Evolutionary conservation across 2,888 invertebrate genomes (phyloP).

Genomic region (Idaea biselata): DNA sequence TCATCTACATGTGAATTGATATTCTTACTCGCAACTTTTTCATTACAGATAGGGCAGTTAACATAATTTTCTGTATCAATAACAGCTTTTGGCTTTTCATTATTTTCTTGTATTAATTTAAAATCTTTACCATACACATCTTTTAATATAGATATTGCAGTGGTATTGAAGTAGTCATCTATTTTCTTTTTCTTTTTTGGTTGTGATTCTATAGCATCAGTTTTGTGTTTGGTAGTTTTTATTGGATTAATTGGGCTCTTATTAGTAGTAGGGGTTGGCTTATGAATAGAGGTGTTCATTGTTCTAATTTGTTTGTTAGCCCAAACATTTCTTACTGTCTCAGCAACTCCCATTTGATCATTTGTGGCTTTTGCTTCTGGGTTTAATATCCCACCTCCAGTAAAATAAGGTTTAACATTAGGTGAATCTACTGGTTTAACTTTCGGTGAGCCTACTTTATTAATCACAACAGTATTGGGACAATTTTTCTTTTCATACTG

Average conservation of each 20-base stretch:
- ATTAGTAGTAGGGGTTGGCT: slow-evolving; percentile 1
- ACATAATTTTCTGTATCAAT: slow-evolving; percentile 38
- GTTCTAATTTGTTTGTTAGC: slow-evolving; percentile 39
- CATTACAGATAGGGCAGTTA: slow-evolving; percentile 75
- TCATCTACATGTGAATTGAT: slow-evolving; percentile 73
- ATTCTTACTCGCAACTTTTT: slow-evolving; percentile 43
- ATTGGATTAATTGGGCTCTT: background rate
- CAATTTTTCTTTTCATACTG: slow-evolving; percentile 37
- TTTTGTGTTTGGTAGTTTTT: slow-evolving; percentile 43
- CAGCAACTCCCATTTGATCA: slow-evolving; percentile 30
- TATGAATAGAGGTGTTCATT: slow-evolving; percentile 11
- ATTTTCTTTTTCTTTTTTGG: slow-evolving; percentile 64
- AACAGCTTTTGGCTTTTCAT: slow-evolving; percentile 46
- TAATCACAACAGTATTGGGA: slow-evolving; percentile 33
- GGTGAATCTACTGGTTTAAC: slow-evolving; percentile 26
- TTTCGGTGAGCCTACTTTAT: slow-evolving; percentile 41
- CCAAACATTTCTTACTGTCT: slow-evolving; percentile 48
- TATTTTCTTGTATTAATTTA: slow-evolving; percentile 41
- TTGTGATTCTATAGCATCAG: slow-evolving; percentile 37
- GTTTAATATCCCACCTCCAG: slow-evolving; percentile 40
- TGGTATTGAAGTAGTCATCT: slow-evolving; percentile 61
- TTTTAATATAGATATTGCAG: slow-evolving; percentile 53
- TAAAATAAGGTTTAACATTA: slow-evolving; percentile 28
- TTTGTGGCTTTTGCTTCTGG: slow-evolving; percentile 26
- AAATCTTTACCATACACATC: slow-evolving; percentile 68